phyloP scores from a whole-genome alignment of 2,797 vertebrate species.

The Pantherophis vulpinus region DNA sequence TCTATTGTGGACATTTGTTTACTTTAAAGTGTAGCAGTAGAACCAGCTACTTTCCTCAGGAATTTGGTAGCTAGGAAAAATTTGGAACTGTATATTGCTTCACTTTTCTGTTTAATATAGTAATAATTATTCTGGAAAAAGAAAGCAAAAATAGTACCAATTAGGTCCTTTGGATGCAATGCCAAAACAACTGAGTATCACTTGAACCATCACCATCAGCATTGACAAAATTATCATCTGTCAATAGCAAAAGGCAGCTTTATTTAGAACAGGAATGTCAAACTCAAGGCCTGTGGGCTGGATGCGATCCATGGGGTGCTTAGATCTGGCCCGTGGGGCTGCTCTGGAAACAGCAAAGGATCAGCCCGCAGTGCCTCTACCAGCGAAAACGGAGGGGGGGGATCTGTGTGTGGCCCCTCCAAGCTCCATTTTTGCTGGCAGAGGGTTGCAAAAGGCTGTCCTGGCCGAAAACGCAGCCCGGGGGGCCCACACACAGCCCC shows the following conservation, averaged over 20 bases:
- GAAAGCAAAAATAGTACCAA: not conserved
- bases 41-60: not conserved
- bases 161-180: not conserved
- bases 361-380: too few relatives aligned
- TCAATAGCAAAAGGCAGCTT: not conserved
- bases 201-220: not conserved
- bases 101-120: not conserved
- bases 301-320: too few relatives aligned
- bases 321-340: too few relatives aligned
- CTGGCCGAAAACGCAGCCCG: too few relatives aligned
- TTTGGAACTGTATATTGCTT: not conserved
- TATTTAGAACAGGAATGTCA: not conserved
- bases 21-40: not conserved
- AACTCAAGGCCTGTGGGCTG: too few relatives aligned
- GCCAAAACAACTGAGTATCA: not conserved
- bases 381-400: too few relatives aligned
- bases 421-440: too few relatives aligned
- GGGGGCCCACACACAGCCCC: too few relatives aligned
- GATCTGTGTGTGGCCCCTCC: too few relatives aligned
- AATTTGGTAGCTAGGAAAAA: not conserved
- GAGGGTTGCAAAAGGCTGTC: too few relatives aligned
- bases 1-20: not conserved
- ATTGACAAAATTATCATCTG: not conserved
- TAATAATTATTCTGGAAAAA: not conserved
- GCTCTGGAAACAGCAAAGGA: too few relatives aligned